Percentiles rank a stretch among this genome's conserved stretches.
Evolutionary conservation across 2,888 invertebrate genomes (phyloP).

Genomic region (Nemoura dubitans): DNA sequence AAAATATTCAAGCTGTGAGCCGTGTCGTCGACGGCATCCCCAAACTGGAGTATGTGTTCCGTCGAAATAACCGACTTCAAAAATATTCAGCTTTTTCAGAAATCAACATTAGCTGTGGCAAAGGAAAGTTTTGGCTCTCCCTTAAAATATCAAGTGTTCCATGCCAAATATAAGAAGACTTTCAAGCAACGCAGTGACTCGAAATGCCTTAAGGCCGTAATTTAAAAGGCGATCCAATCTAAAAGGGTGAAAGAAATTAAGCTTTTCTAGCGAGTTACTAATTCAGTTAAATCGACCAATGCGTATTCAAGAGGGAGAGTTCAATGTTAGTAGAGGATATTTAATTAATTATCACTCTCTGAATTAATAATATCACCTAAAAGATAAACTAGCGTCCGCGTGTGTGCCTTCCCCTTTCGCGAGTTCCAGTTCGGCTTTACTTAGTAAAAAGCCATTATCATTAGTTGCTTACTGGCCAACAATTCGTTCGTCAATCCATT

Average conservation of each 20-base stretch:
- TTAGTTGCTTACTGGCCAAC: neutral
- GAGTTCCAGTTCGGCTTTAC: neutral
- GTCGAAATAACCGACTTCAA: neutral
- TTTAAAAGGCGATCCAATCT: slow-evolving; percentile 16
- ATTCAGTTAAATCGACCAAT: slow-evolving; percentile 30
- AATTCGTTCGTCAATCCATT: neutral
- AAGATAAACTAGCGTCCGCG: neutral
- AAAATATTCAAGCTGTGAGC: neutral
- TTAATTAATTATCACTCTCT: slow-evolving; percentile 17
- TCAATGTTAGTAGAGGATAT: slow-evolving; percentile 7
- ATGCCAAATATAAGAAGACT: neutral
- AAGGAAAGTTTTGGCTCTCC: neutral
- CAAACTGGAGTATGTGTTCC: too few relatives aligned
- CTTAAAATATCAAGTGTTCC: neutral
- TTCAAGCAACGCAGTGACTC: neutral
- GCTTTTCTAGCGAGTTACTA: slow-evolving; percentile 24
- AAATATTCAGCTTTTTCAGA: neutral
- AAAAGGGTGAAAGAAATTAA: slow-evolving; percentile 31
- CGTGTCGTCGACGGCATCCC: neutral
- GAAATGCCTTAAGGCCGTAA: neutral
- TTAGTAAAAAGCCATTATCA: neutral
- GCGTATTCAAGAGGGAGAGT: slow-evolving; percentile 2
- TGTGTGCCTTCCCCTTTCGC: neutral
- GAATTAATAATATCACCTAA: neutral
- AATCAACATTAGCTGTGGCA: neutral